These are phyloP conservation scores for Phymatocera aterrima DNA, from an alignment of 2,888 invertebrate genomes.

Conservation along the genomic window DNA sequence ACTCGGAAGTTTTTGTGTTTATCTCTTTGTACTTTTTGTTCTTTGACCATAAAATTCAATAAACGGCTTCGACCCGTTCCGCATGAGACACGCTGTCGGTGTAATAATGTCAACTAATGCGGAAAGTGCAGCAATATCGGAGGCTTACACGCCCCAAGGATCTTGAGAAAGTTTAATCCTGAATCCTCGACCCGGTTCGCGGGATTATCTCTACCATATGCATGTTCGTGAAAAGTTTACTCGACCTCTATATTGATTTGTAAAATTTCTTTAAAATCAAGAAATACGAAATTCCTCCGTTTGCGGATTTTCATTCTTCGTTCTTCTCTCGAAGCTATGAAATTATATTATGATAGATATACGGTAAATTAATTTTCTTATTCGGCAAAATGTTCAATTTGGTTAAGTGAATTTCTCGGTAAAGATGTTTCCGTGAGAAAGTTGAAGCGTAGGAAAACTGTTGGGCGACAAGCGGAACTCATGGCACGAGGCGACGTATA, in stretches of 20 bases:
- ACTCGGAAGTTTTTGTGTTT: neutral
- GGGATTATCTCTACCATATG: neutral
- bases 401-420: neutral
- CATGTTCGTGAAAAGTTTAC: too few species aligned
- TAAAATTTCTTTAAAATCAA: too few species aligned
- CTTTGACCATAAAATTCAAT: slow-evolving; percentile 33
- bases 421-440: neutral
- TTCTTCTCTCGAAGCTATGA: too few species aligned
- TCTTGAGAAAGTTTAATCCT: slow-evolving; percentile 33
- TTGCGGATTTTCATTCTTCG: too few species aligned
- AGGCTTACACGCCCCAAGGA: slow-evolving; percentile 22
- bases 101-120: neutral
- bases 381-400: neutral
- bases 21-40: neutral
- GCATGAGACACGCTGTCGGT: slow-evolving; percentile 3
- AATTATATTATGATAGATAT: too few species aligned
- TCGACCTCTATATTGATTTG: neutral
- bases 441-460: neutral
- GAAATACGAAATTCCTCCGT: too few species aligned
- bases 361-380: neutral
- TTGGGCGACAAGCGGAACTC: neutral
- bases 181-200: neutral
- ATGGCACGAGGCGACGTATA: too few species aligned
- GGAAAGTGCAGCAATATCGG: slow-evolving; percentile 28
- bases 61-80: slow-evolving; percentile 1